Conservation (phyloP, 92 coral and sea anemone genomes). For the Palythoa grandiflora region DNA sequence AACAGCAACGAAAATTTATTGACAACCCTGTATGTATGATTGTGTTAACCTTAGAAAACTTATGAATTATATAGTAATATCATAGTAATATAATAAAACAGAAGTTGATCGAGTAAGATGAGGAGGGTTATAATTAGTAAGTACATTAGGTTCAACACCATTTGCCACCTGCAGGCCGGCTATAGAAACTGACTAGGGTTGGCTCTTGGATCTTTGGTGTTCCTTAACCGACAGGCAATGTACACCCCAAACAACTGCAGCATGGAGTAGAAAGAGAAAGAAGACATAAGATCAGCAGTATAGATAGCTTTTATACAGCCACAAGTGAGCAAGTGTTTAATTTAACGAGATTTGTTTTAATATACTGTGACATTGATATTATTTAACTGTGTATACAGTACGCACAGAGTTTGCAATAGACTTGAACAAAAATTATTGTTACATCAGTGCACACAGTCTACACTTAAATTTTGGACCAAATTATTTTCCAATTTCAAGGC, state of each 20-base stretch:
- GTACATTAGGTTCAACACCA: constrained; percentile 6
- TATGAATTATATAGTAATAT: too few species aligned
- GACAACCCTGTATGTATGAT: too few species aligned
- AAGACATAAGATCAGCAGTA: constrained; percentile 43
- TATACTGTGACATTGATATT: too few species aligned
- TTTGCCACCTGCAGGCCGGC: constrained; percentile 10
- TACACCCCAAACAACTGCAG: constrained; percentile 97
- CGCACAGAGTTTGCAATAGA: too few species aligned
- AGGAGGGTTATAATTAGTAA: constrained; percentile 1
- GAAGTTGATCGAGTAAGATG: neutral
- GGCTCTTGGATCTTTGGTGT: constrained; percentile 93
- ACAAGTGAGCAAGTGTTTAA: neutral
- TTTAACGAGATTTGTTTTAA: neutral
- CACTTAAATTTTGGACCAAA: too few species aligned
- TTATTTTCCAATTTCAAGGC: too few species aligned
- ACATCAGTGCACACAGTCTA: neutral
- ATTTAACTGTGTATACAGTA: too few species aligned
- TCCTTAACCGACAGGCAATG: constrained; percentile 92
- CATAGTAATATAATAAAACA: neutral
- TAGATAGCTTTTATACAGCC: neutral
- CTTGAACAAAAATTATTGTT: neutral
- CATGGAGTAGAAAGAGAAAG: constrained; percentile 74
- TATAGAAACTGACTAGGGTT: constrained; percentile 97
- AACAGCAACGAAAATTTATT: too few species aligned
- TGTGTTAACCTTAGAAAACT: too few species aligned